Base-by-base conservation (phyloP, 2,113 vertebrate species). In the Rutilus rutilus region DNA sequence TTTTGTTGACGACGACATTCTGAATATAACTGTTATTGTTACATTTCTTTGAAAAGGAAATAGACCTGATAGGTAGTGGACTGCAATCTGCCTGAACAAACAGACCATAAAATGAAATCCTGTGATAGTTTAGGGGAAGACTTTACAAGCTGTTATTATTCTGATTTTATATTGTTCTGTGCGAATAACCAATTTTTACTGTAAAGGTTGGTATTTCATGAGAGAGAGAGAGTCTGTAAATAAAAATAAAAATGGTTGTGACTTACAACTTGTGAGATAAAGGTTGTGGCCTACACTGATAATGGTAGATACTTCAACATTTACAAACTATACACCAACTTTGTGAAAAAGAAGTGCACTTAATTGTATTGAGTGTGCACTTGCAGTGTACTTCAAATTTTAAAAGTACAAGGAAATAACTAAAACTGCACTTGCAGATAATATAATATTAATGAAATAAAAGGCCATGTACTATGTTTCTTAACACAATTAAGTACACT, bases 51-150 rank as follows among this genome's bases (percentile, higher is more conserved):
- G n/a, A 67, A 82, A 82, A 81, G n/a, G 10, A 67, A 82, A 67
- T 3, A 69, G 25, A 82, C 25, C 60, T 50, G 7, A 75, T 85
- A 71, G 64, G 78, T 77, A 81, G 78, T 86, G 84, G 89, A 27
- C 4, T 64, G n/a, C 83, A 91, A 89, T 93, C 92, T 90, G 57
- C 85, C 91, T 87, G 87, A 89, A 89, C 86, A 93, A 92, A 93
- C 73, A 54, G 86, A 79, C 60, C 57, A 82, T 78, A 83, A 86
- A 69, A 54, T 83, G 78, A 92, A 90, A 90, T 90, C 79, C 88
- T 81, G 77, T 91, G 88, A 89, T 90, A 92, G 90, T 86, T 81
- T 19, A 81, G 47, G 30, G 17, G 84, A 83, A 36, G 33, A 6
- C 54, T 33, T 60, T 6, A 19, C 81, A 75, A 73, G 25, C 60